Percentiles rank a stretch among this genome's conserved stretches.
These are phyloP conservation scores for Oophaga pumilio DNA, from an alignment of 2,113 vertebrate species.

Conservation along the genomic window DNA sequence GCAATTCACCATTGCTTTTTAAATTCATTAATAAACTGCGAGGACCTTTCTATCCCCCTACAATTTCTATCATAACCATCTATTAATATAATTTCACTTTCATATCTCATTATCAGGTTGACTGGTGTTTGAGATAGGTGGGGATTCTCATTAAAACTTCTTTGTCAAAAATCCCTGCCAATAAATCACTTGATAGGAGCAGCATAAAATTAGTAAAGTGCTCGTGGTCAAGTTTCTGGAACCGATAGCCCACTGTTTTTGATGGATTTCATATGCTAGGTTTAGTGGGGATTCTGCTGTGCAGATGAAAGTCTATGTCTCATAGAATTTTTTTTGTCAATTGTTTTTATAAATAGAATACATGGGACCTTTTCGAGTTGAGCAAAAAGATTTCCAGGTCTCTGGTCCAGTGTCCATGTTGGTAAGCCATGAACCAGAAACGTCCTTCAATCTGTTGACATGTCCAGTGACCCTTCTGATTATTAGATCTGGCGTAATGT, in stretches of 20 bases:
- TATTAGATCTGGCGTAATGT: too few relatives aligned
- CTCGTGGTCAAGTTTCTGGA: conserved; percentile 3
- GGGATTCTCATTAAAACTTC: conserved; percentile 17
- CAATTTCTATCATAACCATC: background rate
- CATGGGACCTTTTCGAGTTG: too few relatives aligned
- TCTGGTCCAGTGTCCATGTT: too few relatives aligned
- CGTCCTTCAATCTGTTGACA: too few relatives aligned
- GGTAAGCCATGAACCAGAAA: too few relatives aligned
- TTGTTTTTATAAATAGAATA: too few relatives aligned
- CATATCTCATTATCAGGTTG: conserved; percentile 24
- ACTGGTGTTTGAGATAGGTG: background rate
- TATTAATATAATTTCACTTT: conserved; percentile 11
- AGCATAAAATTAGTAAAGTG: background rate
- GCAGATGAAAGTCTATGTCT: too few relatives aligned
- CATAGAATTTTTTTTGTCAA: too few relatives aligned
- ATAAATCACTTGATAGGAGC: background rate
- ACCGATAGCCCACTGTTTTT: background rate
- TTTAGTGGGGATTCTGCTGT: too few relatives aligned
- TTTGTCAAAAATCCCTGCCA: background rate
- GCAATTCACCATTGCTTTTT: conserved; percentile 14
- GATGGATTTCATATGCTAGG: background rate
- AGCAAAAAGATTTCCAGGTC: too few relatives aligned
- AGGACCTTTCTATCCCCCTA: background rate
- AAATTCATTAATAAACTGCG: background rate
- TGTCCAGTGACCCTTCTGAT: too few relatives aligned